Base-by-base conservation (phyloP, 2,113 vertebrate genomes). In the Aspiorhynchus laticeps region DNA sequence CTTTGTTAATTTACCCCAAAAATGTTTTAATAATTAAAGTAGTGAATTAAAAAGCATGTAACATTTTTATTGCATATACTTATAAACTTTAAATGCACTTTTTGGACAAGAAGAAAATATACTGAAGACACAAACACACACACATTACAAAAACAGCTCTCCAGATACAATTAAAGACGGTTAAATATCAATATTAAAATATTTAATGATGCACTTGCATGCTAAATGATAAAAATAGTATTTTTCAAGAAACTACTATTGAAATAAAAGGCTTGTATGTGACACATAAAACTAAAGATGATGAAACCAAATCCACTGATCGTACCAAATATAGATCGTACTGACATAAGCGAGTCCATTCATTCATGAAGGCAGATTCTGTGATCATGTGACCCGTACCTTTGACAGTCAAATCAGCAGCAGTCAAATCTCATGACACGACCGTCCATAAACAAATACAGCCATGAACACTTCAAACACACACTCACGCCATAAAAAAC, bases 371-470 rank as follows among this genome's bases (percentile, higher is more conserved):
- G 41, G 3, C 46, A 33, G 14, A 51, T 48, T 7, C 2, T 48
- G 41, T 48, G 74, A 53, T 17, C 28, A 36, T 21, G 31, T 19
- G 67, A 69, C 14, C 21, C 1, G 77, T 56, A n/a, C 31, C 53
- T 80, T 41, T 80, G 53, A 38, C 53, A 80, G 77, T 80, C 77
- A 80, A 80, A 80, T 61, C 77, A 79, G 51, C 28, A 78, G 15
- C 76, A 59, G 28, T 59, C 77, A 79, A 79, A 79, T 56, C 51
- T 12, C 12, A 11, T 33, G 67, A 51, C 48, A 1, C 7, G 5
- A 19, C 0, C 5, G 2, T 53, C 6, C 8, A 36, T 19, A 61
- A 12, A n/a, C 1, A 21, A 14, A 41, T 38, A 63, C 14, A 61
- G 19, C 33, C 36, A 24, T 6, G 15, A 78, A 46, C 11, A 21